Conservation (phyloP, 2,113 vertebrate genomes). For the Trogon melanurus region DNA sequence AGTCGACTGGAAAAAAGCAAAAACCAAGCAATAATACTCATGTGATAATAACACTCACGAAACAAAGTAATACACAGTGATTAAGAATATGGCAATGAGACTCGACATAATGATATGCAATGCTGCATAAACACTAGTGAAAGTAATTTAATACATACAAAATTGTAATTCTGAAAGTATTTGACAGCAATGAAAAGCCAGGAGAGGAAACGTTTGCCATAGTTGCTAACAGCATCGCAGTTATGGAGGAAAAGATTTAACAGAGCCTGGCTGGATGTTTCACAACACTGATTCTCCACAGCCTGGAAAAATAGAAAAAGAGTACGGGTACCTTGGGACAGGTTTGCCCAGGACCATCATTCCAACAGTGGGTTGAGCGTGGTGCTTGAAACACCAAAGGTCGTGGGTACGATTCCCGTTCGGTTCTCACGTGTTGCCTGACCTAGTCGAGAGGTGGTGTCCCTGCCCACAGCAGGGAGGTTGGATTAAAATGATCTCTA, state of each 20-base stretch:
- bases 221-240: neutral
- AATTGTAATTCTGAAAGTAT: neutral
- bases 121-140: neutral
- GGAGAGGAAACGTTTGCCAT: neutral
- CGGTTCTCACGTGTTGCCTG: too few species aligned
- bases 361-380: neutral
- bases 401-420: too few species aligned
- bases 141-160: neutral
- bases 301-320: neutral
- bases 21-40: neutral
- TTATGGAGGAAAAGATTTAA: neutral
- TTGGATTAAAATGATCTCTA: too few species aligned
- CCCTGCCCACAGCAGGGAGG: too few species aligned
- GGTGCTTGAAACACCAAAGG: too few species aligned
- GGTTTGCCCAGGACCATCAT: neutral
- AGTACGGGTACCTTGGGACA: neutral
- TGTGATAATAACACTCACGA: neutral
- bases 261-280: neutral
- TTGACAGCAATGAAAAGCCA: neutral
- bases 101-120: neutral
- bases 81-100: neutral
- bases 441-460: too few species aligned
- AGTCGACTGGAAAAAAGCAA: neutral
- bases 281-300: neutral
- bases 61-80: neutral